Conservation (phyloP, 2,888 invertebrate species). For the Xylocampa areola region DNA sequence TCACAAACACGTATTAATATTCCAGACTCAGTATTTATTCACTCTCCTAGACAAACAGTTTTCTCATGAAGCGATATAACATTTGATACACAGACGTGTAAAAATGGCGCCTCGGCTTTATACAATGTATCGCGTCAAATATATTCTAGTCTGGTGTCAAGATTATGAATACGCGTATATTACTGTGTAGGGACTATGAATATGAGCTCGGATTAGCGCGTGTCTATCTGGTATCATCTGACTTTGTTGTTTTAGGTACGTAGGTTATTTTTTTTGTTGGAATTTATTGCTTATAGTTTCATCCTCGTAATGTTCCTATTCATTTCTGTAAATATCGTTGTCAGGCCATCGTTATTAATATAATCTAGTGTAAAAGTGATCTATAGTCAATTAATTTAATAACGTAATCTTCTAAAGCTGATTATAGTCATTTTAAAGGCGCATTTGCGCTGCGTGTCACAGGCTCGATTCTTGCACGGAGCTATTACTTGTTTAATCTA, state of each 20-base stretch:
- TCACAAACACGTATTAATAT: conserved; percentile 16
- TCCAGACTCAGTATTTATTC: conserved; percentile 32
- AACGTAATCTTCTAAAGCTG: no score
- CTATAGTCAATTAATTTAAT: no score
- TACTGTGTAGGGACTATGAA: conserved; percentile 36
- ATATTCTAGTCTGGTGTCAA: conserved; percentile 39
- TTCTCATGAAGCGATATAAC: conserved; percentile 35
- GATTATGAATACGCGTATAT: conserved; percentile 42
- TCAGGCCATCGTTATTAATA: no score
- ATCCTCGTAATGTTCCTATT: no score
- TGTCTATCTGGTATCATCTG: conserved; percentile 12
- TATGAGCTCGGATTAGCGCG: conserved; percentile 38
- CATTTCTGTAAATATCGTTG: no score
- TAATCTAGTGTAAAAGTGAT: no score
- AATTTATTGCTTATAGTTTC: background rate
- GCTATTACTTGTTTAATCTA: no score
- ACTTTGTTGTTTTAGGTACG: conserved; percentile 41
- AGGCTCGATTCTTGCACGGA: no score
- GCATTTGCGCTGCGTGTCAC: no score
- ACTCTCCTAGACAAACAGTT: conserved; percentile 32
- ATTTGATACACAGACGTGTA: conserved; percentile 38
- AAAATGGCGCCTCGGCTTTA: conserved; percentile 23
- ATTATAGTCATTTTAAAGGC: no score
- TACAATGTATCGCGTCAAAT: conserved; percentile 33
- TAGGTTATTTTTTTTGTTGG: background rate